Percentiles rank a stretch among this genome's conserved stretches.
Conservation (phyloP, 2,797 vertebrate genomes). For the Brachymystax lenok region DNA sequence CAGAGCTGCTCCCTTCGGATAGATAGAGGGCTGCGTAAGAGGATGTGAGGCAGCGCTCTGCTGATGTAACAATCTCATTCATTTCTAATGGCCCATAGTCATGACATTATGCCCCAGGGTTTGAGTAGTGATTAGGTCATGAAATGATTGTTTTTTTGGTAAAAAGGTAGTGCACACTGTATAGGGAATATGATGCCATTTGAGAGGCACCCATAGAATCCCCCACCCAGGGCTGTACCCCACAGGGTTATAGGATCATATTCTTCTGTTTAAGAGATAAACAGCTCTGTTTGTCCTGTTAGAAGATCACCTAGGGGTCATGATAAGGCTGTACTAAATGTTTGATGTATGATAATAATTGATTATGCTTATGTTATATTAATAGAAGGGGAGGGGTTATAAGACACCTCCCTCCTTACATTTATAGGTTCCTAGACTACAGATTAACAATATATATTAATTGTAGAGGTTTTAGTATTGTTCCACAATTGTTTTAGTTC, state of each 20-base stretch:
- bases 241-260: slow-evolving; percentile 6
- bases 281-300: slow-evolving; percentile 3
- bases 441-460: too few relatives aligned
- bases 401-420: too few relatives aligned
- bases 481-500: too few relatives aligned
- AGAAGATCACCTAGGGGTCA: too few relatives aligned
- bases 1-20: slow-evolving; percentile 39
- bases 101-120: slow-evolving; percentile 57
- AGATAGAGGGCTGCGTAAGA: slow-evolving; percentile 50
- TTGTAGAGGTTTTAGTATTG: too few relatives aligned
- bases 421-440: too few relatives aligned
- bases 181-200: background rate
- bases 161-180: background rate
- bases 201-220: background rate
- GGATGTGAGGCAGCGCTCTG: slow-evolving; percentile 17
- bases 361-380: too few relatives aligned
- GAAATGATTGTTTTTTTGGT: slow-evolving; percentile 35
- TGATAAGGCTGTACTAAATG: too few relatives aligned
- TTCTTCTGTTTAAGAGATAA: slow-evolving; percentile 15
- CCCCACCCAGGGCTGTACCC: background rate
- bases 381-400: too few relatives aligned
- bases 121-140: slow-evolving; percentile 39
- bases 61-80: slow-evolving; percentile 48
- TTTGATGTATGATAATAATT: too few relatives aligned
- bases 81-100: slow-evolving; percentile 47